Evolutionary conservation across 2,888 invertebrate species (phyloP).

Genomic region (Tromatobia lineatoria): DNA sequence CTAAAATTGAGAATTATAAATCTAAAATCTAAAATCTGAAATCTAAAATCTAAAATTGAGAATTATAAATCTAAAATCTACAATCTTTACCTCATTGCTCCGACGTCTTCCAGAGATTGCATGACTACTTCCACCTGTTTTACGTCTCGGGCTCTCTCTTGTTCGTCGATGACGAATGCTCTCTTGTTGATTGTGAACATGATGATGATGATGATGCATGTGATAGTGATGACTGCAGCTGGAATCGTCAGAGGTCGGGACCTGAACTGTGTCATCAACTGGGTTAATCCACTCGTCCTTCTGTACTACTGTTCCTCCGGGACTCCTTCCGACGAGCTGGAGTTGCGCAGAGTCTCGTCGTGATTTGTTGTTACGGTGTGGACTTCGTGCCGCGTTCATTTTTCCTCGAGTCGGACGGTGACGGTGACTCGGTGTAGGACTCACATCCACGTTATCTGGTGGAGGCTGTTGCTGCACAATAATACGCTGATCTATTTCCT

Average conservation of each 20-base stretch:
- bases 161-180: constrained; percentile 84
- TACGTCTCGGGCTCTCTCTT: constrained; percentile 89
- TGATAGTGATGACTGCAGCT: constrained; percentile 85
- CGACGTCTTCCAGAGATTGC: constrained; percentile 85
- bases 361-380: constrained; percentile 77
- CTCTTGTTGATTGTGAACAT: constrained; percentile 78
- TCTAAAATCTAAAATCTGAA: not conserved
- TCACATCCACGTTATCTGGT: constrained; percentile 70
- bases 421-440: constrained; percentile 81
- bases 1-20: not conserved
- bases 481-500: constrained; percentile 69
- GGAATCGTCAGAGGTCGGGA: constrained; percentile 88
- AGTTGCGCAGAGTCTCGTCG: constrained; percentile 74
- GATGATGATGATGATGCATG: constrained; percentile 81
- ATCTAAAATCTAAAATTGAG: not conserved
- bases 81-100: constrained; percentile 81
- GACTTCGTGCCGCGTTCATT: constrained; percentile 72
- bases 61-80: too few species aligned
- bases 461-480: constrained; percentile 57
- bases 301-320: constrained; percentile 70
- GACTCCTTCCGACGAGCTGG: constrained; percentile 73
- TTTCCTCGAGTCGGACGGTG: constrained; percentile 73
- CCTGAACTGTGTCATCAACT: constrained; percentile 87
- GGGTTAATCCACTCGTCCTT: constrained; percentile 86
- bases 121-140: constrained; percentile 87